Evolutionary conservation across 2,797 vertebrate genomes (phyloP).

Genomic region (Pantherophis vulpinus): DNA sequence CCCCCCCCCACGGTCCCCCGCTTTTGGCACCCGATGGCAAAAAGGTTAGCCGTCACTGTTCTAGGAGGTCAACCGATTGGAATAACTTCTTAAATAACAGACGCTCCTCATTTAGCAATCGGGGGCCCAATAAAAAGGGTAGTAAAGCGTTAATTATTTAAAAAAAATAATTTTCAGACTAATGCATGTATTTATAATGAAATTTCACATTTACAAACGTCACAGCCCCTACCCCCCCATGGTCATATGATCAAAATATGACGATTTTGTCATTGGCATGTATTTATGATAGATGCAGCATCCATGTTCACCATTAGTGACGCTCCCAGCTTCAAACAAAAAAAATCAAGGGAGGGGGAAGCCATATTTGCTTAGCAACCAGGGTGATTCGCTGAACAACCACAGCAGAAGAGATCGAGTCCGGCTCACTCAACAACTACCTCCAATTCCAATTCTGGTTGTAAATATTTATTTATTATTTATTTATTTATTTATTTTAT

Average conservation of each 20-base stretch:
- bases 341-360: no score
- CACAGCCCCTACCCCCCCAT: no score
- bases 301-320: no score
- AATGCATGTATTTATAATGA: not conserved
- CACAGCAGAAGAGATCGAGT: not conserved
- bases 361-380: no score
- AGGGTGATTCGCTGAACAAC: not conserved
- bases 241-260: no score
- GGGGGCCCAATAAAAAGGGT: accelerated
- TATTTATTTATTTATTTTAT: no score
- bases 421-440: not conserved
- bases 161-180: not conserved
- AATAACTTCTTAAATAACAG: not conserved
- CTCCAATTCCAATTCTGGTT: not conserved
- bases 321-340: no score
- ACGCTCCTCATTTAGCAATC: not conserved
- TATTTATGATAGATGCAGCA: no score
- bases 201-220: not conserved
- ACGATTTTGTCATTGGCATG: no score
- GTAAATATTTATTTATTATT: not conserved
- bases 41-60: no score
- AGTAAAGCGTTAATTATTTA: not conserved
- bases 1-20: no score
- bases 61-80: not conserved
- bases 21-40: no score